Evolutionary conservation across 2,797 vertebrate genomes (phyloP), one percentile per base, ranked within the genome.

Genomic region (Gorsachius magnificus): DNA sequence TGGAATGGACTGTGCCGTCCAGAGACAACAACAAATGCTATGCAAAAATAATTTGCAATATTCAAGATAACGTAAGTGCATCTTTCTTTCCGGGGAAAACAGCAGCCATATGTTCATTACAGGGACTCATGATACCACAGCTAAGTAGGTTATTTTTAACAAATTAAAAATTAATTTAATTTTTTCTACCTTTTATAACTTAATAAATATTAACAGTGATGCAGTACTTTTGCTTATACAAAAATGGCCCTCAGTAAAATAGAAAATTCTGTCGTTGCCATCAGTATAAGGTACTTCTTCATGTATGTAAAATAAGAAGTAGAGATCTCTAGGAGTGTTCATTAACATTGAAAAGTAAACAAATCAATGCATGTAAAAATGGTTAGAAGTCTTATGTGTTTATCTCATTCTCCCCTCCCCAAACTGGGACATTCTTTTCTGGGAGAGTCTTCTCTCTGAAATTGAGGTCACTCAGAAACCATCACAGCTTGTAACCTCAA

Each of bases 11-110:
- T 3, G 89, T 99, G 77, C 98, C 98, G 31, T 95, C 96, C 61
- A 98, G 98, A 92, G 98, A 98, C 89, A 99, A 98, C 95, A 98
- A 99, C 92, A 98, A 98, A 93, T 99, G 99, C 94, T 99, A 99
- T 4, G 98, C 98, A 6, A 99, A 99, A 97, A 90, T 99, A 81
- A 95, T 99, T 95, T 99, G 99, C 83, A 96, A 98, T 94, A 97
- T 98, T 69, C 95, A 96, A 68, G 98, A 99, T 83, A 93, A 97
- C 0, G 99, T 99, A 97, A 97, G 98, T 97, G 8, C 21, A 20
- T n/a, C 57, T 83, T 88, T 75, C 41, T 31, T 87, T 91, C 26
- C 21, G 20, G 22, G 31, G 29, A 64, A 56, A 46, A 41, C 6
- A 87, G 9, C 61, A 61, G 57, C 9, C 36, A 0, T 29, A 6